These are phyloP conservation scores for Philonicus albiceps DNA, from an alignment of 2,888 invertebrate genomes.

Conservation along the genomic window DNA sequence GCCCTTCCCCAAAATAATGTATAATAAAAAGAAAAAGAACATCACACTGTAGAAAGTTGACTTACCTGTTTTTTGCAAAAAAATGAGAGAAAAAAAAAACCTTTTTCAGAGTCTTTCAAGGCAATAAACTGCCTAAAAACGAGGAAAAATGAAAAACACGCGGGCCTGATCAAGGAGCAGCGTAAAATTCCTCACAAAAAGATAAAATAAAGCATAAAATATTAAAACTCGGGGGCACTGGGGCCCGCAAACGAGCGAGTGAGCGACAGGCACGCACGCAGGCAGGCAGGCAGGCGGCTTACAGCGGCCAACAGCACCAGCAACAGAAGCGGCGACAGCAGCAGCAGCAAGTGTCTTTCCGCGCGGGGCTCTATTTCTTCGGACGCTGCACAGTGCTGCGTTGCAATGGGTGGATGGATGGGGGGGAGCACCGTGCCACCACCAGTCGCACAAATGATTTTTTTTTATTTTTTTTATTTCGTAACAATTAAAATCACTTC, in stretches of 20 bases:
- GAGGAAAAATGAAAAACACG: background rate
- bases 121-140: conserved; percentile 25
- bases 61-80: conserved; percentile 30
- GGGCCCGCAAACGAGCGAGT: background rate
- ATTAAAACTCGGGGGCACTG: background rate
- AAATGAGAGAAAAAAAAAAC: background rate
- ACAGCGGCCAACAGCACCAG: background rate
- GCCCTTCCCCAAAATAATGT: background rate
- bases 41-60: conserved; percentile 30
- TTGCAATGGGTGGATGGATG: background rate
- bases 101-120: conserved; percentile 29
- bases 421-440: background rate
- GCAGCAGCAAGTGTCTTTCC: background rate
- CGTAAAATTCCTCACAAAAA: background rate
- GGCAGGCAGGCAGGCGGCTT: background rate
- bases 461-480: too few relatives aligned
- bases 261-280: background rate
- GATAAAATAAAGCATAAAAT: background rate
- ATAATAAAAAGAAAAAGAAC: background rate
- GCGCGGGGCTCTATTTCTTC: background rate
- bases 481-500: conserved; percentile 22
- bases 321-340: background rate
- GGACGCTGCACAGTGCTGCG: background rate
- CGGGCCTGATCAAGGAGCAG: conserved; percentile 18
- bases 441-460: background rate